Evolutionary conservation across 2,113 vertebrate species (phyloP), one percentile per base, ranked within the genome.

Genomic region (Grantiella picta): DNA sequence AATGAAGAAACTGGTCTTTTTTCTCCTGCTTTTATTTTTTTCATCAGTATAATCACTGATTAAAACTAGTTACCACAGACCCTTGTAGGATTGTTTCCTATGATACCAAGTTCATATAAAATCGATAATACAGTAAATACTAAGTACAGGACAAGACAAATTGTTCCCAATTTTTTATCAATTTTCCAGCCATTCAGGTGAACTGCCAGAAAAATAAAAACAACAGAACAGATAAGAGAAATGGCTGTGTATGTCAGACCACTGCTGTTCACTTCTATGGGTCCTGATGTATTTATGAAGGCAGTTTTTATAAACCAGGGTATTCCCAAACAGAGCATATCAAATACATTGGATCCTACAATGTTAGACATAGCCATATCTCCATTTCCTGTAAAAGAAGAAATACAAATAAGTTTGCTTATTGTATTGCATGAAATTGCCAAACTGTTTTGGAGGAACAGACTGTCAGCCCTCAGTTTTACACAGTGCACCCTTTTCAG

Each of bases 321-420:
- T 86, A 99, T 95, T 49, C 99, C 99, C 84, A 99, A 97, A 92
- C 99, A 99, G 53, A 99, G 97, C 98, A 99, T 98, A 95, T 99
- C 99, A 81, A 99, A 99, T 24, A 99, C 99, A 5, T 99, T 99
- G 35, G 99, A 99, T 93, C 99, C 99, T 92, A 99, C 98, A 24
- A 99, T 99, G 97, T 99, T 99, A 84, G 99, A 99, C 99, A 99
- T 99, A 86, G 99, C 99, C 99, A 99, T 99, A 95, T 99, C 99
- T 31, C 98, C 99, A 97, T 99, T 99, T 82, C 99, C 99, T 99
- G 97, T 59, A 95, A 93, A 82, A 94, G n/a, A 96, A 96, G 68
- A 95, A 92, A 96, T 70, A 83, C 54, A 90, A 25, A 36, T 63
- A 72, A 90, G 56, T 85, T 70, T 49, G 42, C 56, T 69, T 86